Evolutionary conservation across 2,797 vertebrate genomes (phyloP), one percentile per base, ranked within the genome.

Genomic region (Oryzias sinensis): DNA sequence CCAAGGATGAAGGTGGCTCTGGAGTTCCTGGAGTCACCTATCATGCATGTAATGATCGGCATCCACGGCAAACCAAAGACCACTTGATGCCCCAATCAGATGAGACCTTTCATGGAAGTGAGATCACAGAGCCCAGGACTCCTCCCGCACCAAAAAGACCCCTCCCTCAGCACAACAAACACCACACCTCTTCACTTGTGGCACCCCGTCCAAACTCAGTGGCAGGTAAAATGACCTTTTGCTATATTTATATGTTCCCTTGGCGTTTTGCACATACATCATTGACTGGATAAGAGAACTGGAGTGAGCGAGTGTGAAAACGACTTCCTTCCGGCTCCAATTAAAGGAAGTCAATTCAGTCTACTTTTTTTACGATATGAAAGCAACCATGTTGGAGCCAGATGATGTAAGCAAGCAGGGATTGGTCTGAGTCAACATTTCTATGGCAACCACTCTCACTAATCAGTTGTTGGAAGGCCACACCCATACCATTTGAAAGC

Each of bases 171-270:
- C 55, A 73, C 83, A 74, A 93, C 88, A 1, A 79, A 51, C 83
- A 87, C 54, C 62, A 29, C 73, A 91, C 81, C 51, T 93, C 93
- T 70, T 94, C 92, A 57, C 87, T 95, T 62, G 84, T 93, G 77
- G 94, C 96, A 94, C 95, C 95, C 62, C 93, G 97, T 59, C 97
- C 97, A 63, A 99, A 99, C 86, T 99, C 97, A 1, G 96, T 99
- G 75, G 97, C 97, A 94, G 97, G 97, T 98, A 92, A 76, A 79
- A 56, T 56, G 6, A 27, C 0, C 8, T 0, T 40, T 53, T n/a
- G 50, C 45, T 6, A 9, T 29, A 15, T 33, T 33, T 40, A 14
- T 18, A 29, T 42, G 1, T 46, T 49, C 4, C 14, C 4, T 9
- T 62, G 13, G 56, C 50, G n/a, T 20, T 53, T 15, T 49, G 11